Conservation (phyloP, 37 sponge, comb jelly and placozoan species). For the Haliclona indistincta region DNA sequence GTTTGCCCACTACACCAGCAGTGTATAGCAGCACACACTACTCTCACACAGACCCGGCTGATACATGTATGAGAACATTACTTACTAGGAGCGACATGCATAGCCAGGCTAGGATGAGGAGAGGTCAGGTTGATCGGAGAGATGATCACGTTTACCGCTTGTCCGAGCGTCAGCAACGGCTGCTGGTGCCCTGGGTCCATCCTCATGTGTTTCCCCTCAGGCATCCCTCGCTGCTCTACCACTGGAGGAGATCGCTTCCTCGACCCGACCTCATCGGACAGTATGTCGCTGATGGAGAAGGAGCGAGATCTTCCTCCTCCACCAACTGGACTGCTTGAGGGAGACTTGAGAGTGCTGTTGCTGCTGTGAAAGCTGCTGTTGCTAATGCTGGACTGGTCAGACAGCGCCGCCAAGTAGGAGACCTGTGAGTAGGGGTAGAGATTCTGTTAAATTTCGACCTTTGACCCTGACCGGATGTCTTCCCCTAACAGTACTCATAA, state of each 20-base stretch:
- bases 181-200: not conserved
- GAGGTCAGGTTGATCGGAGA: not conserved
- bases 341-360: not conserved
- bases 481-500: too few relatives aligned
- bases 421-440: too few relatives aligned
- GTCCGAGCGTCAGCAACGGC: not conserved
- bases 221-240: not conserved
- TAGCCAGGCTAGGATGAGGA: too few relatives aligned
- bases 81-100: too few relatives aligned
- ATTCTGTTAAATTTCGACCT: too few relatives aligned
- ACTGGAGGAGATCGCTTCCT: not conserved
- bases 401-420: too few relatives aligned
- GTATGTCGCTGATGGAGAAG: conserved; percentile 5
- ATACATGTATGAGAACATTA: too few relatives aligned
- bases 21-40: too few relatives aligned
- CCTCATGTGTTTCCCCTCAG: not conserved
- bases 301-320: not conserved
- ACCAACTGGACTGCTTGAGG: not conserved
- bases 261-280: not conserved
- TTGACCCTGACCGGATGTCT: too few relatives aligned
- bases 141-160: not conserved
- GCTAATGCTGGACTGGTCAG: too few relatives aligned
- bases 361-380: not conserved
- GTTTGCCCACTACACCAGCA: too few relatives aligned
- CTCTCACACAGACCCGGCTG: too few relatives aligned